A percentile compares a stretch with the other conserved stretches of the same genome.
These are phyloP conservation scores for Pseudopleuronectes americanus DNA, from an alignment of 2,797 vertebrate species.

Conservation along the genomic window DNA sequence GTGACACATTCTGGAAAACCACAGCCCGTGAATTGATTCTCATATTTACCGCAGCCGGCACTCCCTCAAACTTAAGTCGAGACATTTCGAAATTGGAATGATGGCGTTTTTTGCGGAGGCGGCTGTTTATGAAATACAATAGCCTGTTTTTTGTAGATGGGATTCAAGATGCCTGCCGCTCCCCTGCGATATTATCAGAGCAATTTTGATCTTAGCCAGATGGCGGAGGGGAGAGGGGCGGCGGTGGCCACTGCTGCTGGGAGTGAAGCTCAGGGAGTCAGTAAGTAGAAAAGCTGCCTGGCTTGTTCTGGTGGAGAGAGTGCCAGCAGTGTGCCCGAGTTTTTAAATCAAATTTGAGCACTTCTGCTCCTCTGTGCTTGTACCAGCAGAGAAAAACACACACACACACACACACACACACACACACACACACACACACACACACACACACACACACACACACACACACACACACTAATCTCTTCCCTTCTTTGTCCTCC, in stretches of 20 bases:
- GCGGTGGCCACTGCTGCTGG: not conserved
- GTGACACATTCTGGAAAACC: not conserved
- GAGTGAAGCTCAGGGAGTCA: constrained; percentile 44
- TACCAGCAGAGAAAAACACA: constrained; percentile 4
- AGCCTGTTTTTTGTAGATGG: constrained; percentile 35
- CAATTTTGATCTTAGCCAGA: constrained; percentile 68
- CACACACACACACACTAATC: not conserved
- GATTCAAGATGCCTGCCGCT: constrained; percentile 49
- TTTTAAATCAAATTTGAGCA: constrained; percentile 46
- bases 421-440: constrained; percentile 1
- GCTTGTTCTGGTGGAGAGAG: constrained; percentile 16
- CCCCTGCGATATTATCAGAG: constrained; percentile 59
- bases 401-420: not conserved
- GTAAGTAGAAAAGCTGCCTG: constrained; percentile 53
- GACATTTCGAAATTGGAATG: constrained; percentile 23
- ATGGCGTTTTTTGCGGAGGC: constrained; percentile 32
- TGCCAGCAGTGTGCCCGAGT: constrained; percentile 19
- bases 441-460: constrained; percentile 1
- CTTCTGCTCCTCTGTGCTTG: constrained; percentile 12
- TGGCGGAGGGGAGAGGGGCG: constrained; percentile 43
- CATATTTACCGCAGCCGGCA: constrained; percentile 4
- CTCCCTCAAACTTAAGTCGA: constrained; percentile 1
- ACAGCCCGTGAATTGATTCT: constrained; percentile 8
- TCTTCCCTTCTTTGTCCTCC: constrained; percentile 1
- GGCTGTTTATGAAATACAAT: constrained; percentile 49